Percentiles rank a stretch among this genome's conserved stretches.
Conservation (phyloP, 2,888 invertebrate species). For the Serripes groenlandicus region DNA sequence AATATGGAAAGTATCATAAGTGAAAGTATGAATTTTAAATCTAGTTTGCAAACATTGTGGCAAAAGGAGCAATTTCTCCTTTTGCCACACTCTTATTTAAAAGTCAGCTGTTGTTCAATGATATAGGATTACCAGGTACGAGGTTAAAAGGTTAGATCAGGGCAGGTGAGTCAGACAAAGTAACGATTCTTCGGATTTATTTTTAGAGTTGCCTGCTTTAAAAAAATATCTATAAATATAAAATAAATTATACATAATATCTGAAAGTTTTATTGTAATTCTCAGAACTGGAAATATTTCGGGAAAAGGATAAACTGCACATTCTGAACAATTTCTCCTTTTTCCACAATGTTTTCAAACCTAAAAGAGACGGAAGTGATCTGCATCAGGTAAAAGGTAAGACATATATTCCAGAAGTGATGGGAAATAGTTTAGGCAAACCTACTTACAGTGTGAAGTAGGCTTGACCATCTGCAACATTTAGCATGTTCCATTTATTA, state of each 20-base stretch:
- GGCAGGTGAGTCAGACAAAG: no score
- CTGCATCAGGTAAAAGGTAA: not conserved
- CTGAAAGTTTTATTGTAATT: not conserved
- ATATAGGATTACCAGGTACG: not conserved
- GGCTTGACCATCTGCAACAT: no score
- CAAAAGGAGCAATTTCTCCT: not conserved
- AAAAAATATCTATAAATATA: not conserved
- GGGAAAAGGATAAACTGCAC: conserved; percentile 3
- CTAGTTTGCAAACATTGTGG: not conserved
- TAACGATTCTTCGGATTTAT: no score
- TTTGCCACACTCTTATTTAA: not conserved
- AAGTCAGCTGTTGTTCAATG: not conserved
- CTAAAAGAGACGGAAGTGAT: not conserved
- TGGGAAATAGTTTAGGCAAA: no score
- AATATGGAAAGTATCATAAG: no score
- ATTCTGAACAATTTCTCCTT: not conserved
- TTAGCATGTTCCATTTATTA: no score
- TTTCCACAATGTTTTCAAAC: conserved; percentile 1
- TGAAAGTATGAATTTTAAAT: no score
- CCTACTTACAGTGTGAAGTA: no score
- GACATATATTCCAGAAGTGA: no score
- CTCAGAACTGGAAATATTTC: not conserved
- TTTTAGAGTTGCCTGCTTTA: not conserved
- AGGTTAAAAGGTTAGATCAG: no score
- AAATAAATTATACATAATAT: not conserved